These are phyloP conservation scores for Drosophila vallismaia DNA, from an alignment of 2,888 invertebrate genomes.

Conservation along the genomic window DNA sequence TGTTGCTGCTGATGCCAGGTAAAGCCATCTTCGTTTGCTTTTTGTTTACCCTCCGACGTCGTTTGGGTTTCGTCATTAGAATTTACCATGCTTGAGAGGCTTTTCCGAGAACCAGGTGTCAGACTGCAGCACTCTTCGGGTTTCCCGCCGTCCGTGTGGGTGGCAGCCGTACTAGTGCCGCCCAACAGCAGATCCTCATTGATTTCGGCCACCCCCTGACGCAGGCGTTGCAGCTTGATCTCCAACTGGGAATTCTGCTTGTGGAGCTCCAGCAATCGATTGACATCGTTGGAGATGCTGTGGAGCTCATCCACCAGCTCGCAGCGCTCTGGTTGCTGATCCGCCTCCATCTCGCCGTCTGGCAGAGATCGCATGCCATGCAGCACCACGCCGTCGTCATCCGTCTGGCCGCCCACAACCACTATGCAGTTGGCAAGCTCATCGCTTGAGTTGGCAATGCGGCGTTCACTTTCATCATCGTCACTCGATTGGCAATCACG, in stretches of 20 bases:
- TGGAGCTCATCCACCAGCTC: conserved; percentile 69
- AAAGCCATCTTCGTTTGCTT: conserved; percentile 42
- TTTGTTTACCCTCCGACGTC: conserved; percentile 56
- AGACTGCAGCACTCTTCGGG: conserved; percentile 43
- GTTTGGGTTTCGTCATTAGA: conserved; percentile 61
- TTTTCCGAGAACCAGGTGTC: conserved; percentile 60
- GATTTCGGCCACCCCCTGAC: conserved; percentile 81
- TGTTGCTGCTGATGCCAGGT: conserved; percentile 50
- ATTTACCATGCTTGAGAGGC: conserved; percentile 47
- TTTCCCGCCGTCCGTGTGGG: conserved; percentile 45
- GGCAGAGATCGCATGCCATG: conserved; percentile 73
- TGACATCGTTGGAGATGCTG: conserved; percentile 82
- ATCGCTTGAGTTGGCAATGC: conserved; percentile 69
- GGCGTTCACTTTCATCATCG: conserved; percentile 76
- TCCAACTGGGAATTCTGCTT: conserved; percentile 81
- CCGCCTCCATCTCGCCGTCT: conserved; percentile 52
- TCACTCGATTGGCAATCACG: conserved; percentile 52
- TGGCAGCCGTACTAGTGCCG: conserved; percentile 64
- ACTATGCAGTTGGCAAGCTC: conserved; percentile 81
- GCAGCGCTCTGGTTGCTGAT: conserved; percentile 67
- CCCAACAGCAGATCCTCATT: conserved; percentile 81
- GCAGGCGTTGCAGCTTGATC: conserved; percentile 79
- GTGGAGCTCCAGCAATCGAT: conserved; percentile 76
- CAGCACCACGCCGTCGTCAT: conserved; percentile 77
- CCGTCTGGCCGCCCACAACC: conserved; percentile 78